Base-by-base conservation (phyloP, 2,113 vertebrate genomes). In the Aleadryas rufinucha region DNA sequence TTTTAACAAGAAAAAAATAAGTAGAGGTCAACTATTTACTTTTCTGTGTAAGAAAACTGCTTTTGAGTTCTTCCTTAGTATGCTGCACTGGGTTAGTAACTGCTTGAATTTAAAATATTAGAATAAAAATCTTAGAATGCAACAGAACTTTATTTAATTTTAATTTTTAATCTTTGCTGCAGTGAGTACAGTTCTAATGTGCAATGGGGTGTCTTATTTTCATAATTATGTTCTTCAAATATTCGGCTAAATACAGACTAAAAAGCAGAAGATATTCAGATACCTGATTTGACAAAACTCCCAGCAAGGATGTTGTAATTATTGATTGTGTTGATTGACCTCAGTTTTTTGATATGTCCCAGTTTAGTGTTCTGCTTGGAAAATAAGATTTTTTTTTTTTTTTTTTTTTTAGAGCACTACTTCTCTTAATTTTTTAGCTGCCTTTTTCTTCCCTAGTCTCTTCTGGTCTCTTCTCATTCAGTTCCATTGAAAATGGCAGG, bases 1-100 rank as follows among this genome's bases (percentile, higher is more conserved):
- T 94, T 95, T 94, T 61, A 96, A 92, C 54, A 84, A 92, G 93
- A 63, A 30, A 94, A 84, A 96, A 96, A 92, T 54, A 88, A 95
- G 74, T 78, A 87, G 85, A 94, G 83, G 86, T 80, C 82, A 89
- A 31, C 77, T 89, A 56, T 90, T 97, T 71, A 89, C 87, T 95
- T 82, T 45, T 90, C 21, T 90, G 33, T 53, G 79, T 59, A 89
- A 83, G 59, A 45, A 92, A 80, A 66, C 68, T 64, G 68, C 68
- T 89, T 89, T 80, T 65, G 88, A 60, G 21, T 50, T 66, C 90
- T 87, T 65, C 42, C n/a, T 47, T 39, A 20, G 14, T 66, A 11
- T 42, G 23, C 68, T 39, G 19, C 14, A 3, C 13, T 45, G 69
- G 65, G 7, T 59, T 81, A 56, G 63, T 78, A 80, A 53, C 49